A percentile compares a stretch with the other conserved stretches of the same genome.
These are phyloP conservation scores for Theonella swinhoei DNA, from an alignment of 37 sponge, comb jelly and placozoan genomes.

Conservation along the genomic window DNA sequence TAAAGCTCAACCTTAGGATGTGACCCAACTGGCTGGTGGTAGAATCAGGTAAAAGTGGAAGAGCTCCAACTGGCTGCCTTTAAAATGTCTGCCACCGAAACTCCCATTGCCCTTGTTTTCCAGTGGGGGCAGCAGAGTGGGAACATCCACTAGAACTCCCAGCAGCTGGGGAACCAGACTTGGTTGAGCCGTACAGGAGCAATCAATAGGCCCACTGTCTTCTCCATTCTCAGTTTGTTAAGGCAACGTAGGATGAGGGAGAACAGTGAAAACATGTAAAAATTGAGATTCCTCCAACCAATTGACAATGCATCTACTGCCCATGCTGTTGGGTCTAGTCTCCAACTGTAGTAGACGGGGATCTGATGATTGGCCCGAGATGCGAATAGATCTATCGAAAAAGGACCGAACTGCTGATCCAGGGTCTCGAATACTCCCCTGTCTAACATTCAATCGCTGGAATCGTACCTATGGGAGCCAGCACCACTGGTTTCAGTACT, in stretches of 20 bases:
- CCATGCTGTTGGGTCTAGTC: constrained; percentile 25
- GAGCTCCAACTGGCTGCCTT: constrained; percentile 33
- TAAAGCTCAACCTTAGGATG: constrained; percentile 15
- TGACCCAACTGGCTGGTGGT: constrained; percentile 20
- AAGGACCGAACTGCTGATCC: constrained; percentile 17
- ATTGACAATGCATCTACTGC: constrained; percentile 24
- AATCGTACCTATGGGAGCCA: neutral
- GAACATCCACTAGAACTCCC: neutral
- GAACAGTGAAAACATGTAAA: constrained; percentile 19
- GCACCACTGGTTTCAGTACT: constrained; percentile 30
- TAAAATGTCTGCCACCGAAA: constrained; percentile 29
- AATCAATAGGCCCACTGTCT: neutral
- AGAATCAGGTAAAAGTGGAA: constrained; percentile 13
- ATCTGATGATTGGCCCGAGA: neutral
- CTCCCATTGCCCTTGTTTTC: constrained; percentile 7
- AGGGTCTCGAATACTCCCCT: constrained; percentile 3
- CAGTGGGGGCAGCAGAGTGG: constrained; percentile 6
- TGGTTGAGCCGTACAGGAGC: constrained; percentile 34
- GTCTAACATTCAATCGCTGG: constrained; percentile 14
- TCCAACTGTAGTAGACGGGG: neutral
- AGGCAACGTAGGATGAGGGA: constrained; percentile 24
- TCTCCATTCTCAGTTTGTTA: constrained; percentile 10
- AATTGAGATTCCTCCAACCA: neutral
- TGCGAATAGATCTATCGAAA: constrained; percentile 40
- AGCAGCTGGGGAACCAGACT: constrained; percentile 40